These are phyloP conservation scores for Limnephilus rhombicus DNA, from an alignment of 2,888 invertebrate genomes.

Conservation along the genomic window DNA sequence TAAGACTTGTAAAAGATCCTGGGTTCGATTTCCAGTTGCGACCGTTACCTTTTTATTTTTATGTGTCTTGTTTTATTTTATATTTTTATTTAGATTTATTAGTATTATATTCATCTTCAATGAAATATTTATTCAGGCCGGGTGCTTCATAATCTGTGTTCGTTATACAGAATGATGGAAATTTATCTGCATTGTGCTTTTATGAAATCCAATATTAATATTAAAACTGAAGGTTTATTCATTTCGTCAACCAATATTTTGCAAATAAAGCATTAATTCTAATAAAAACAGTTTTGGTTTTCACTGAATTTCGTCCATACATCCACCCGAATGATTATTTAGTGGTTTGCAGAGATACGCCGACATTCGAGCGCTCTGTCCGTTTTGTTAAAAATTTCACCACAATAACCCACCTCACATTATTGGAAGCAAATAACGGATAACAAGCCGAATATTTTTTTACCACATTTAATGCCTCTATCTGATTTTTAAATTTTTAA, in stretches of 20 bases:
- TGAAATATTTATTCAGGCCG: not conserved
- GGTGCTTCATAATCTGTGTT: constrained; percentile 23
- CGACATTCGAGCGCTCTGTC: not conserved
- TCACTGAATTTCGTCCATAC: too few species aligned
- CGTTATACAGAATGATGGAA: not conserved
- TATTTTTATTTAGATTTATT: too few species aligned
- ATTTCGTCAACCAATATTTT: not conserved
- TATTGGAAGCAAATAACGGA: not conserved
- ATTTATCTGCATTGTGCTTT: not conserved
- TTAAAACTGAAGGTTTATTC: not conserved
- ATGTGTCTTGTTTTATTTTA: too few species aligned
- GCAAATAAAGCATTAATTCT: not conserved
- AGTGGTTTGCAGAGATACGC: too few species aligned
- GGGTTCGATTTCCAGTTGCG: not conserved
- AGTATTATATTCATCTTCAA: too few species aligned
- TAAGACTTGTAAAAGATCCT: too few species aligned
- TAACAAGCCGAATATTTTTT: too few species aligned
- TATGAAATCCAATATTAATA: not conserved
- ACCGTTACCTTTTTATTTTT: too few species aligned
- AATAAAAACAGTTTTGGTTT: not conserved
- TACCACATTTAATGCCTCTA: too few species aligned
- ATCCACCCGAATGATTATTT: too few species aligned
- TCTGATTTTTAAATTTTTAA: too few species aligned
- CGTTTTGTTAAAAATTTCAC: not conserved
- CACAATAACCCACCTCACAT: not conserved